Conservation (phyloP, 92 coral and sea anemone genomes). For the Phenganax marumi region DNA sequence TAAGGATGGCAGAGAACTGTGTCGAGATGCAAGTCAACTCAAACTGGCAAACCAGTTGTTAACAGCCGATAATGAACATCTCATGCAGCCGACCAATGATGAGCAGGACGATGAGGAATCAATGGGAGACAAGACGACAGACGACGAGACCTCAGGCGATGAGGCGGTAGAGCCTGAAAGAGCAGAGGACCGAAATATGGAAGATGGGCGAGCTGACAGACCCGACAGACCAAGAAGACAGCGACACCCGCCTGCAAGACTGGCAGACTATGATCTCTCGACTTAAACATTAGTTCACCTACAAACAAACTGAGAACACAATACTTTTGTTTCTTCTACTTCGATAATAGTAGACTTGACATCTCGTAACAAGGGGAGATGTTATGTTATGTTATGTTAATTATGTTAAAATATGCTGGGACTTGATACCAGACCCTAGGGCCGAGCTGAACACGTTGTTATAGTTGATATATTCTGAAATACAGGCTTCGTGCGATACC, state of each 20-base stretch:
- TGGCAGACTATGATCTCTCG: conserved; percentile 9
- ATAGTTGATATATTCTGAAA: no score
- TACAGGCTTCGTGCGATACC: no score
- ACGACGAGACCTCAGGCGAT: not conserved
- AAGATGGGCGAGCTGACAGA: not conserved
- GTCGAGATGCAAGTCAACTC: conserved; percentile 49
- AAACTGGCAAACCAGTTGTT: conserved; percentile 43
- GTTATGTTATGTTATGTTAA: not conserved
- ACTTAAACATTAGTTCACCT: not conserved
- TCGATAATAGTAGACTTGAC: not conserved
- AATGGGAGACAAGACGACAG: conserved; percentile 5
- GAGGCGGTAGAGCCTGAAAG: not conserved
- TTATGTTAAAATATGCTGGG: no score
- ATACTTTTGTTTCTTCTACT: not conserved
- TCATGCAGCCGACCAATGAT: not conserved
- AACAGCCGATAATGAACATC: not conserved
- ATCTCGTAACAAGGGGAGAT: conserved; percentile 9
- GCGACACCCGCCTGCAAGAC: not conserved
- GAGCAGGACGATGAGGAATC: conserved; percentile 18
- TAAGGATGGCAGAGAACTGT: conserved; percentile 33
- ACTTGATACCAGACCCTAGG: no score
- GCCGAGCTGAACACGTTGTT: no score
- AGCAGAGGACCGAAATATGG: conserved; percentile 5
- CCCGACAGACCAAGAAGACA: conserved; percentile 16
- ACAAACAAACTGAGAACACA: not conserved